phyloP scores from a whole-genome alignment of 2,113 vertebrate genomes.

The Myrmecobius fasciatus region DNA sequence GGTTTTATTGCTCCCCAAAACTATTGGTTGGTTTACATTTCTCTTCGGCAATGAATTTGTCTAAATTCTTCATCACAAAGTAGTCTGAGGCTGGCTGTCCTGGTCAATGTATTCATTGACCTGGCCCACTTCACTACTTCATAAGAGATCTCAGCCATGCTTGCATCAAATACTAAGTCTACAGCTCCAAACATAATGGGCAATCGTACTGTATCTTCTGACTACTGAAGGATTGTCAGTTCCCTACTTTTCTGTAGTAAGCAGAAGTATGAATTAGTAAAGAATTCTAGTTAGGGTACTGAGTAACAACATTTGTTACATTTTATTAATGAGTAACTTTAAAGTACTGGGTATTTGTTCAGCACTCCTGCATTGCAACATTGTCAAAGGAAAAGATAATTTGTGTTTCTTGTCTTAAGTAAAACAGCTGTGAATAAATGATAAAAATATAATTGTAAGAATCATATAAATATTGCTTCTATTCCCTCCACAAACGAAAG shows the following conservation, averaged over 20 bases:
- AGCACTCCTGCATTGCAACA: slow-evolving; percentile 6
- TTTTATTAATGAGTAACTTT: slow-evolving; percentile 38
- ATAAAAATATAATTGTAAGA: slow-evolving; percentile 69
- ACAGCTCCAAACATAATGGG: background rate
- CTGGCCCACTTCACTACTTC: background rate
- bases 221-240: background rate
- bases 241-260: background rate
- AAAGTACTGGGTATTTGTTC: slow-evolving; percentile 5
- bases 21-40: background rate
- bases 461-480: slow-evolving; percentile 68
- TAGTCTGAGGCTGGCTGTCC: background rate
- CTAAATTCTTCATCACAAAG: background rate
- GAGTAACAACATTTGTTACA: background rate
- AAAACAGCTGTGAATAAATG: slow-evolving; percentile 65
- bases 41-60: background rate
- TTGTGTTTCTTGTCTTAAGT: slow-evolving; percentile 68
- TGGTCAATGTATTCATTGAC: background rate
- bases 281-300: background rate
- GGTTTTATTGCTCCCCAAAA: background rate
- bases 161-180: background rate
- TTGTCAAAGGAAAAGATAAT: slow-evolving; percentile 60
- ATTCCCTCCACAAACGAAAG: slow-evolving; percentile 21
- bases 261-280: background rate
- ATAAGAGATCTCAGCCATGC: background rate
- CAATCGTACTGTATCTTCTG: background rate